phyloP scores from a whole-genome alignment of 2,797 vertebrate species.

The Myotis vivesi region DNA sequence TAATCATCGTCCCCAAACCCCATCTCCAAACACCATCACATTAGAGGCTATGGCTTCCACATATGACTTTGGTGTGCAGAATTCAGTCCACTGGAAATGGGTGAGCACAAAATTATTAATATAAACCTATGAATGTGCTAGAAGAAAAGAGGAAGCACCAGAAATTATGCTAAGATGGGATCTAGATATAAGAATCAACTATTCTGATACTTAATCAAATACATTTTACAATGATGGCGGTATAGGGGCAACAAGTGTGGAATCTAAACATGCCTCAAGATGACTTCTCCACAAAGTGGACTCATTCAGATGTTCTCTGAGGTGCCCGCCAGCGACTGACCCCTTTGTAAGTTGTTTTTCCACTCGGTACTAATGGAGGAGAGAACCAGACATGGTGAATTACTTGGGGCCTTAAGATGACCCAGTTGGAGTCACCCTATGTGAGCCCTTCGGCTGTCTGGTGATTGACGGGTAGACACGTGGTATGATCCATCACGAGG shows the following conservation, averaged over 20 bases:
- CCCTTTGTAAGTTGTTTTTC: background rate
- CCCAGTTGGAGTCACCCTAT: background rate
- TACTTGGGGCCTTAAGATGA: background rate
- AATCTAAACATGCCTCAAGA: accelerated
- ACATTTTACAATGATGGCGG: background rate
- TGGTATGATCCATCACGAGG: background rate
- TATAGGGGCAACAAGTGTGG: accelerated
- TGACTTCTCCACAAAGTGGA: background rate
- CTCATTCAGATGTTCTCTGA: background rate
- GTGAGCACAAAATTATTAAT: accelerated
- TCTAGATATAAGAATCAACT: background rate
- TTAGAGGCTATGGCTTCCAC: background rate
- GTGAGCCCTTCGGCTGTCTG: background rate
- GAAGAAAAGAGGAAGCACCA: background rate
- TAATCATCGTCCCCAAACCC: background rate
- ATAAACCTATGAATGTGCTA: background rate
- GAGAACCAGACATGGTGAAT: background rate
- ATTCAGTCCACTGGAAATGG: background rate
- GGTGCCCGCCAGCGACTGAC: background rate
- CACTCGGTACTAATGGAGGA: background rate
- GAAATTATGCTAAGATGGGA: background rate
- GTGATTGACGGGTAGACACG: background rate
- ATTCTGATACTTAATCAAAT: background rate
- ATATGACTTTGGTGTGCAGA: accelerated
- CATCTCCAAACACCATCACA: background rate